phyloP scores from a whole-genome alignment of 2,797 vertebrate species.

The Falco peregrinus region DNA sequence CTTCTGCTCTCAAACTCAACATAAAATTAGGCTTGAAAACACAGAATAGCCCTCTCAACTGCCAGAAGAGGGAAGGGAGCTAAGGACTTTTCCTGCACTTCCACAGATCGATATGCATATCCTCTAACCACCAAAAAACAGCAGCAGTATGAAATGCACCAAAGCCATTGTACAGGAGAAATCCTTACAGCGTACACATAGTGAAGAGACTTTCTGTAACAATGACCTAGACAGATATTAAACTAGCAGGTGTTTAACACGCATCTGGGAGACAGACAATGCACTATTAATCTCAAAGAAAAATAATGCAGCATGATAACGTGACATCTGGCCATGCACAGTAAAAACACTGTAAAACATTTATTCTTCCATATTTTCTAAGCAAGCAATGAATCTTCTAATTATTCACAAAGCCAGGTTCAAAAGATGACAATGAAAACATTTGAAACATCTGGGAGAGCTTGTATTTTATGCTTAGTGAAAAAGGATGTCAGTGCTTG shows the following conservation, averaged over 20 bases:
- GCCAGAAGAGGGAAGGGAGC: neutral
- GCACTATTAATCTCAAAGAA: slow-evolving; percentile 48
- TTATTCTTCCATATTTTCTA: slow-evolving; percentile 1
- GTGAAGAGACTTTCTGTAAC: neutral
- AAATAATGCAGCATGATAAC: neutral
- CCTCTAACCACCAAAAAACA: neutral
- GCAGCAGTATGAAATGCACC: neutral
- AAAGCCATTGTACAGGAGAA: neutral
- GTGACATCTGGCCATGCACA: slow-evolving; percentile 44
- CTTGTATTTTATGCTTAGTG: neutral
- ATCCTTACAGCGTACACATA: neutral
- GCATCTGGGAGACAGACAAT: slow-evolving; percentile 54
- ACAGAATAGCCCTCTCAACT: neutral
- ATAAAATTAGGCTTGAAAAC: neutral
- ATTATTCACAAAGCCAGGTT: slow-evolving; percentile 13
- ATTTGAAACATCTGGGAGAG: neutral
- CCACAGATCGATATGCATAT: neutral
- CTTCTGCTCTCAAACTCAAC: neutral
- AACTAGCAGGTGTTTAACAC: slow-evolving; percentile 2
- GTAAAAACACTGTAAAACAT: slow-evolving; percentile 15
- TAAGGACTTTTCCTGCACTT: neutral
- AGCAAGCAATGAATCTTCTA: neutral
- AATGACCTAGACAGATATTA: slow-evolving; percentile 41
- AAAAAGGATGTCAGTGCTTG: neutral
- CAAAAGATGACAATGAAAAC: neutral